Evolutionary conservation across 2,113 vertebrate genomes (phyloP).

Genomic region (Varanus salvator): DNA sequence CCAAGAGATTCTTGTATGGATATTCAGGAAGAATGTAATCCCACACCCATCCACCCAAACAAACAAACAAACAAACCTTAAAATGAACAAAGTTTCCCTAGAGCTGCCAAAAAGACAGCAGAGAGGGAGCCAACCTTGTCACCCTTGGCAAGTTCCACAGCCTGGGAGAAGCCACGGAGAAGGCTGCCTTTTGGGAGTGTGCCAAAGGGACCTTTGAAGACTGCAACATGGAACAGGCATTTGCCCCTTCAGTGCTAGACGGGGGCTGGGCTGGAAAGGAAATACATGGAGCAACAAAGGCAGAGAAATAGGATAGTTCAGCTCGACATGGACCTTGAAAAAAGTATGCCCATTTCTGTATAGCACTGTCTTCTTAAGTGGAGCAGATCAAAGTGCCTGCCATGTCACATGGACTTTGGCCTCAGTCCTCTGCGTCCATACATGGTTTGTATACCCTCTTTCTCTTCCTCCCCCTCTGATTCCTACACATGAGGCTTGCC

Average conservation of each 20-base stretch:
- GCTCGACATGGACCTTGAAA: not conserved
- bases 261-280: not conserved
- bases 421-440: not conserved
- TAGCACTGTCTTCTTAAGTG: not conserved
- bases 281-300: not conserved
- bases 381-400: not conserved
- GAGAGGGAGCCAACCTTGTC: too few species aligned
- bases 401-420: not conserved
- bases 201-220: too few species aligned
- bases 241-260: not conserved
- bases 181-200: too few species aligned
- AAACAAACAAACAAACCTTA: too few species aligned
- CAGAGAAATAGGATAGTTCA: too few species aligned
- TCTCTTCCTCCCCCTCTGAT: not conserved
- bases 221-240: not conserved
- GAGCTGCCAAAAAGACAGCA: too few species aligned
- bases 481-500: not conserved
- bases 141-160: too few species aligned
- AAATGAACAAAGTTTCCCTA: too few species aligned
- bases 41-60: too few species aligned
- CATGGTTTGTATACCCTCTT: not conserved
- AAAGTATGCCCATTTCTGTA: not conserved
- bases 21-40: too few species aligned
- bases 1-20: too few species aligned
- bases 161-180: too few species aligned